phyloP scores from a whole-genome alignment of 1,140 invertebrate species.

The Anastrepha obliqua region DNA sequence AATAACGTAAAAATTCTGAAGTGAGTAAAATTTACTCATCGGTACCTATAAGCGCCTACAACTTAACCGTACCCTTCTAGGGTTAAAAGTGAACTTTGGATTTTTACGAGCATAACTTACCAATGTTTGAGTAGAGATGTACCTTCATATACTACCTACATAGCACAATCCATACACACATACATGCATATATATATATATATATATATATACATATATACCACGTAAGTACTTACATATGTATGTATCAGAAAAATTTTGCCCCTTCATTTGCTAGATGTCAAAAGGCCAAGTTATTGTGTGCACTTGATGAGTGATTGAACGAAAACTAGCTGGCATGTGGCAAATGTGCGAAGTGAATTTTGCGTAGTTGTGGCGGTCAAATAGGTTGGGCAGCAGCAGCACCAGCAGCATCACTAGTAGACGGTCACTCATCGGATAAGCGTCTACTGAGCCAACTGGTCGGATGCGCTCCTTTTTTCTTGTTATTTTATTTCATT shows the following conservation, averaged over 20 bases:
- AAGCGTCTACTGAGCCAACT: neutral
- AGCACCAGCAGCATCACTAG: neutral
- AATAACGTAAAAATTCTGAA: too few relatives aligned
- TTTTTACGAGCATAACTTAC: too few relatives aligned
- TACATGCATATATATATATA: neutral
- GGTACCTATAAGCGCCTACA: too few relatives aligned
- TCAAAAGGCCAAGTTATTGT: slow-evolving; percentile 52
- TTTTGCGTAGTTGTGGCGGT: slow-evolving; percentile 31
- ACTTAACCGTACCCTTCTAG: too few relatives aligned
- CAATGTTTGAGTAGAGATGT: too few relatives aligned
- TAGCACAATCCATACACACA: neutral
- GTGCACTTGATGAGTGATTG: slow-evolving; percentile 54
- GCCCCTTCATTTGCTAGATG: slow-evolving; percentile 8
- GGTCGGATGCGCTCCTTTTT: neutral
- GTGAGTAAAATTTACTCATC: too few relatives aligned
- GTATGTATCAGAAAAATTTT: neutral
- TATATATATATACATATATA: neutral
- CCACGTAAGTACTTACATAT: neutral
- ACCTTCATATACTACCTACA: neutral
- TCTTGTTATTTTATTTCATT: neutral
- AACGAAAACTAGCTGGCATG: neutral
- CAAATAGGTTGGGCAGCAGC: slow-evolving; percentile 36
- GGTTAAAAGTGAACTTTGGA: too few relatives aligned
- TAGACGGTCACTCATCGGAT: neutral
- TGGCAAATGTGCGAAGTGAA: slow-evolving; percentile 47